Evolutionary conservation across 2,113 vertebrate genomes (phyloP).

Genomic region (Orientallactaga bullata): DNA sequence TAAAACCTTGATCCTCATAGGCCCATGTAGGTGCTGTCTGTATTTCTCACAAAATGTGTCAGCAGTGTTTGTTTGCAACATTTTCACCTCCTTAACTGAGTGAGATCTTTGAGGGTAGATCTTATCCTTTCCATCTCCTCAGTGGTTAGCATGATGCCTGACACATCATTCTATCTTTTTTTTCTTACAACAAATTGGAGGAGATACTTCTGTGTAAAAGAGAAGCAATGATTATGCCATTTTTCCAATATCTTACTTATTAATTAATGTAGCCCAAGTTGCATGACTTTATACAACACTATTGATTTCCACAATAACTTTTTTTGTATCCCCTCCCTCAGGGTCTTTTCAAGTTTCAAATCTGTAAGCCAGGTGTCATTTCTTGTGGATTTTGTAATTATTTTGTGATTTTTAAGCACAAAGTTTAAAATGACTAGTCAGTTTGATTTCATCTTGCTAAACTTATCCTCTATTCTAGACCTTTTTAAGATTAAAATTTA

Average conservation of each 20-base stretch:
- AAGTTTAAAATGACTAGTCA: neutral
- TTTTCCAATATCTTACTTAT: neutral
- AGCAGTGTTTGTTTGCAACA: neutral
- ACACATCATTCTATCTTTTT: neutral
- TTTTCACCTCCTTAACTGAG: neutral
- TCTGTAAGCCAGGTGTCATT: neutral
- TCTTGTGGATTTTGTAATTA: slow-evolving; percentile 21
- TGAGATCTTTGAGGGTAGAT: neutral
- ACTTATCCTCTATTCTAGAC: neutral
- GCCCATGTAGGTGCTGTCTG: neutral
- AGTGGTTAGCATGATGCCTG: neutral
- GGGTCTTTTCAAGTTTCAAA: neutral
- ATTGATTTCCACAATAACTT: neutral
- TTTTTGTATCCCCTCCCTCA: neutral
- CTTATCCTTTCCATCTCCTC: neutral
- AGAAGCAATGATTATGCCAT: neutral
- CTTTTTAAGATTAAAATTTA: neutral
- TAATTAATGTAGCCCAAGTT: neutral
- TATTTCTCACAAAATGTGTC: neutral
- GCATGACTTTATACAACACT: slow-evolving; percentile 7
- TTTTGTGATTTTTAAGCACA: slow-evolving; percentile 43
- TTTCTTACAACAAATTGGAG: neutral
- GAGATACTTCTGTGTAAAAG: neutral
- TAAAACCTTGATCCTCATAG: neutral
- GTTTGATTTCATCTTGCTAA: slow-evolving; percentile 33